Conservation (phyloP, 2,113 vertebrate genomes). For the Mesitornis unicolor region DNA sequence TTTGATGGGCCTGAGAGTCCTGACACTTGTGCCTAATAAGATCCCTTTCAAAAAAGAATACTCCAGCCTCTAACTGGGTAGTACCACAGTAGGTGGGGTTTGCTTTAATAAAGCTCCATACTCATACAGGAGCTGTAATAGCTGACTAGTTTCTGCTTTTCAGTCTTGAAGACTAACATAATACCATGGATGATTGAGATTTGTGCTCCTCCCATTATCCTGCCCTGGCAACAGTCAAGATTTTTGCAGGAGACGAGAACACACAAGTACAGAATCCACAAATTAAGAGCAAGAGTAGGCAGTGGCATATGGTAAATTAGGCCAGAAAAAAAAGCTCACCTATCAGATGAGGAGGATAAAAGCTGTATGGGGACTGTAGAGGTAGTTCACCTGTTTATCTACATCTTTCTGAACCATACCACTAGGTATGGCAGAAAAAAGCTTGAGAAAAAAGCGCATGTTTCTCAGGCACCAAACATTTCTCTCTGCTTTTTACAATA, state of each 20-base stretch:
- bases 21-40: background rate
- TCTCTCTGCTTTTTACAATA: background rate
- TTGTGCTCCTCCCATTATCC: background rate
- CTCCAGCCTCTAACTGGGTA: background rate
- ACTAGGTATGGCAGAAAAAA: background rate
- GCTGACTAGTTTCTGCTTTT: background rate
- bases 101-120: background rate
- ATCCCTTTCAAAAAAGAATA: background rate
- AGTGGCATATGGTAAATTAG: background rate
- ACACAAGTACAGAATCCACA: background rate
- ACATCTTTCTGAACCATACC: background rate
- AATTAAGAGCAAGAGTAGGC: background rate
- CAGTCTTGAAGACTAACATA: background rate
- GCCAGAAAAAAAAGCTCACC: background rate
- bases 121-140: background rate
- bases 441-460: fast-evolving
- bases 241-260: background rate
- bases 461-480: background rate
- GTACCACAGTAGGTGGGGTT: background rate
- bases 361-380: background rate
- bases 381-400: background rate
- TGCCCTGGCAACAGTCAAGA: background rate
- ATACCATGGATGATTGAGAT: background rate
- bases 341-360: background rate
- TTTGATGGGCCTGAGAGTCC: background rate